Evolutionary conservation across 1,140 invertebrate species (phyloP).

Genomic region (Panagrolaimus sp.): DNA sequence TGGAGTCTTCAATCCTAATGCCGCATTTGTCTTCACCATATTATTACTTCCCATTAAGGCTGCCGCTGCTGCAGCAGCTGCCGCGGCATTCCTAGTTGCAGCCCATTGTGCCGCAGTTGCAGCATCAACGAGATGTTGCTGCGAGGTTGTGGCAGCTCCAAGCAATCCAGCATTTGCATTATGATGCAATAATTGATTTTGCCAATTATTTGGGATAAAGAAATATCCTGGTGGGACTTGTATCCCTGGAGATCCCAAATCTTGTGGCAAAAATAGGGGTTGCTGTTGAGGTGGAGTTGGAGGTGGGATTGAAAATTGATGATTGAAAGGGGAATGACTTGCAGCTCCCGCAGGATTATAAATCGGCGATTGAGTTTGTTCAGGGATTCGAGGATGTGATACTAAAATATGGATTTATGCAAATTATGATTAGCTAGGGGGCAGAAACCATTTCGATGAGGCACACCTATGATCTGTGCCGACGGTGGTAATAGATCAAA

Average conservation of each 20-base stretch:
- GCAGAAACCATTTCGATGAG: too few relatives aligned
- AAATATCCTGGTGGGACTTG: conserved; percentile 37
- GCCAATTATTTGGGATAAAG: conserved; percentile 35
- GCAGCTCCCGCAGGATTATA: too few relatives aligned
- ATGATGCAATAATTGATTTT: not conserved
- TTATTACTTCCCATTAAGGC: conserved; percentile 10
- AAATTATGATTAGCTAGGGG: too few relatives aligned
- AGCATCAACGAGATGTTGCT: conserved; percentile 8
- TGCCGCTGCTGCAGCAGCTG: conserved; percentile 1
- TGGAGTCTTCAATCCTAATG: conserved; percentile 5
- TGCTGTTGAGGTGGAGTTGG: conserved; percentile 25
- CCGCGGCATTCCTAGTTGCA: conserved; percentile 18
- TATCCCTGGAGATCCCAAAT: conserved; percentile 10
- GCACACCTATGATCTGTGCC: too few relatives aligned
- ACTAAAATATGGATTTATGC: too few relatives aligned
- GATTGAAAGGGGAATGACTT: too few relatives aligned
- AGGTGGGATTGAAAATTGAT: not conserved
- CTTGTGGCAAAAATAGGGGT: conserved; percentile 16
- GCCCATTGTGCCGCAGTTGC: conserved; percentile 15
- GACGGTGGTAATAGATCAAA: too few relatives aligned
- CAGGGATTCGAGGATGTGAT: not conserved
- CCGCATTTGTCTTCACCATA: conserved; percentile 7
- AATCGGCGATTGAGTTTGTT: not conserved
- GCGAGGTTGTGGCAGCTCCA: not conserved
- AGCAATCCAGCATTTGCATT: not conserved